Percentiles rank a stretch among this genome's conserved stretches.
Evolutionary conservation across 2,113 vertebrate species (phyloP).

Genomic region (Dicerorhinus sumatrensis): DNA sequence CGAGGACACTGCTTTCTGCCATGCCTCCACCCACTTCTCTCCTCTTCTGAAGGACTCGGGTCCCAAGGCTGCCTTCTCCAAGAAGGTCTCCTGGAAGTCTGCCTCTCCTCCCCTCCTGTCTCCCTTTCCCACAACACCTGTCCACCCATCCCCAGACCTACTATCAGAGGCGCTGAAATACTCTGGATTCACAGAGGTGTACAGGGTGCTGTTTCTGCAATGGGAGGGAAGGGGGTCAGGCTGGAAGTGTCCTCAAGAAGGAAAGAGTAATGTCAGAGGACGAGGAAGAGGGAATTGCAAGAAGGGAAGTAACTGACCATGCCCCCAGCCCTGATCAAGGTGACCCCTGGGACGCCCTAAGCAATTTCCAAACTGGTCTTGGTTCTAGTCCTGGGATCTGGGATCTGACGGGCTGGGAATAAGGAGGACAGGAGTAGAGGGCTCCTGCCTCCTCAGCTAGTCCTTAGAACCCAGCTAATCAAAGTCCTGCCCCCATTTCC

Average conservation of each 20-base stretch:
- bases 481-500: not conserved
- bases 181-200: conserved; percentile 90
- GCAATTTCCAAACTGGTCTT: not conserved
- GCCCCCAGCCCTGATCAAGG: not conserved
- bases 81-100: not conserved
- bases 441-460: not conserved
- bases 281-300: not conserved
- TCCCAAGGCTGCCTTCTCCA: not conserved
- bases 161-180: conserved; percentile 89
- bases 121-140: not conserved
- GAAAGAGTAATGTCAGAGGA: not conserved
- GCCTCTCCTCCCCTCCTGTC: not conserved
- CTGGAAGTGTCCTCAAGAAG: not conserved
- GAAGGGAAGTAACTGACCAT: not conserved
- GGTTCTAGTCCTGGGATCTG: not conserved
- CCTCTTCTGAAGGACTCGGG: not conserved
- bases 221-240: not conserved
- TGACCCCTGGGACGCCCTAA: not conserved
- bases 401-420: not conserved
- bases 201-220: conserved; percentile 85
- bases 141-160: conserved; percentile 66
- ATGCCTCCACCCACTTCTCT: not conserved
- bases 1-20: not conserved
- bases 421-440: not conserved
- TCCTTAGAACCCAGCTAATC: not conserved